Percentiles rank a stretch among this genome's conserved stretches.
phyloP scores from a whole-genome alignment of 2,113 vertebrate genomes.

The Oreochromis tanganicae region DNA sequence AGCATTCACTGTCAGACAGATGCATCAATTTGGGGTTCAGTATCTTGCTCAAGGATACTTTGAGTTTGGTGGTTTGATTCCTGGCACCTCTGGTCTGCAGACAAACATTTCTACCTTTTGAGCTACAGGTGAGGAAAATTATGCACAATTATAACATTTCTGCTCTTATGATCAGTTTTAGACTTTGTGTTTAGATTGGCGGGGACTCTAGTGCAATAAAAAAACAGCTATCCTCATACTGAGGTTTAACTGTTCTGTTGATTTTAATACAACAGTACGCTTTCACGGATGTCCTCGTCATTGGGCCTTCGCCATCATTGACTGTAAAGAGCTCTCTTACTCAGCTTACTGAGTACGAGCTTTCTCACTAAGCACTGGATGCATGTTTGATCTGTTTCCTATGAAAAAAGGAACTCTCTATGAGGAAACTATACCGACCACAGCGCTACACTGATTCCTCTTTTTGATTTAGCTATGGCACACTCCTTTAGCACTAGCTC shows the following conservation, averaged over 20 bases:
- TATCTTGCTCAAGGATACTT: background rate
- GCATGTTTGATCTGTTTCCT: background rate
- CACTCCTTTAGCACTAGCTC: background rate
- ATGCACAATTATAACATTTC: background rate
- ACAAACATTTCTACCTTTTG: background rate
- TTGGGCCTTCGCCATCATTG: background rate
- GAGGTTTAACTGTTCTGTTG: background rate
- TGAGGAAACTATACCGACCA: background rate
- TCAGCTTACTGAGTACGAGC: background rate
- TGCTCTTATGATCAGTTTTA: background rate
- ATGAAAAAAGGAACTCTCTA: background rate
- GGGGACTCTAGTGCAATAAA: background rate
- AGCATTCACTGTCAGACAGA: background rate
- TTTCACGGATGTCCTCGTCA: background rate
- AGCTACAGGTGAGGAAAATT: fast-evolving
- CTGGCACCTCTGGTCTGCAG: background rate
- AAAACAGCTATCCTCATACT: background rate
- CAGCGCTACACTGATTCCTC: background rate
- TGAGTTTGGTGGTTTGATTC: background rate
- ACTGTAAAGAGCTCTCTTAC: background rate
- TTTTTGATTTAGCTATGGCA: background rate
- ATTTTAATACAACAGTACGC: background rate
- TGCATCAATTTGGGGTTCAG: background rate
- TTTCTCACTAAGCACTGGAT: background rate
- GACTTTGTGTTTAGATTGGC: background rate